These are phyloP conservation scores for Pelvicachromis taeniatus DNA, from an alignment of 2,113 vertebrate genomes.

Conservation along the genomic window DNA sequence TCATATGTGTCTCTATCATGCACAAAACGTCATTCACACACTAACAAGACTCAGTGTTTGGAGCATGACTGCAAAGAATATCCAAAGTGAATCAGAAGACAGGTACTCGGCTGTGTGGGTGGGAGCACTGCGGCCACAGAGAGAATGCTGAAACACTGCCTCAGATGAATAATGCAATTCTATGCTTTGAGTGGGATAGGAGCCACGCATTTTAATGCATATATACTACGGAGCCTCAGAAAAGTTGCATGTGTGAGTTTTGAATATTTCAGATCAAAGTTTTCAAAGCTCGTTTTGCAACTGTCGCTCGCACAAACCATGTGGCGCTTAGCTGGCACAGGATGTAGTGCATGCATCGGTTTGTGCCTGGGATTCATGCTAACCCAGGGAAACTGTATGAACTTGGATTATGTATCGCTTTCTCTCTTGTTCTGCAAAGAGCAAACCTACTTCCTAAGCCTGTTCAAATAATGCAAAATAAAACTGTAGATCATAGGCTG, in stretches of 20 bases:
- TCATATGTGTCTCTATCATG: neutral
- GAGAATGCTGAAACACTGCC: conserved; percentile 53
- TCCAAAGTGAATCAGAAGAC: conserved; percentile 43
- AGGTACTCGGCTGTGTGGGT: conserved; percentile 48
- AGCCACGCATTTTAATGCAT: conserved; percentile 45
- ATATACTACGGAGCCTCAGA: conserved; percentile 34
- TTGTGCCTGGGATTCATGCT: conserved; percentile 23
- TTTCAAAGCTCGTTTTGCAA: conserved; percentile 35
- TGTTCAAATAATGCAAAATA: conserved; percentile 60
- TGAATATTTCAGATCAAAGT: conserved; percentile 57
- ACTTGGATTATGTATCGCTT: conserved; percentile 15
- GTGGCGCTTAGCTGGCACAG: conserved; percentile 12
- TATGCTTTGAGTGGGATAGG: conserved; percentile 41
- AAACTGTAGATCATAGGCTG: conserved; percentile 52
- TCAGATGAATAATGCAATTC: conserved; percentile 70
- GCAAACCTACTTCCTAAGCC: conserved; percentile 34
- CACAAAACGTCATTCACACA: neutral
- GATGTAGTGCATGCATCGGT: conserved; percentile 15
- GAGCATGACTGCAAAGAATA: conserved; percentile 25
- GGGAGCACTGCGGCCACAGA: conserved; percentile 28
- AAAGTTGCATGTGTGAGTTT: conserved; percentile 49
- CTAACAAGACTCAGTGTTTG: neutral
- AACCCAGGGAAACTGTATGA: conserved; percentile 16
- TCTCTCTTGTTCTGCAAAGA: conserved; percentile 26
- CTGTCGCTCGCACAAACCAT: conserved; percentile 8